Evolutionary conservation across 1,140 invertebrate genomes (phyloP).

Genomic region (Brachionus manjavacas): DNA sequence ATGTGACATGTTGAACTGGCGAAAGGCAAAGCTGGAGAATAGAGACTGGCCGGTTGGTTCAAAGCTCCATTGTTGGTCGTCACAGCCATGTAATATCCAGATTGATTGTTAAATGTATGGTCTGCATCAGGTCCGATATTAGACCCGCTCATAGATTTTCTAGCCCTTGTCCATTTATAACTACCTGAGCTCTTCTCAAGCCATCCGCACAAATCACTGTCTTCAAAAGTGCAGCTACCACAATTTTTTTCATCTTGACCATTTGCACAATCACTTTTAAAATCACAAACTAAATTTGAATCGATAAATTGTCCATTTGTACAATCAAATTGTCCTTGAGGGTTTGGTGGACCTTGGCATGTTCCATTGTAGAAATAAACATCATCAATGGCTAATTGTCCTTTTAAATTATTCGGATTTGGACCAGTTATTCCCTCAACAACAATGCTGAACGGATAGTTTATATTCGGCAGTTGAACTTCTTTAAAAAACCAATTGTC

Average conservation of each 20-base stretch:
- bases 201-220: slow-evolving; percentile 49
- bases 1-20: slow-evolving; percentile 63
- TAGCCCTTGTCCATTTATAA: slow-evolving; percentile 48
- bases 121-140: slow-evolving; percentile 45
- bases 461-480: neutral
- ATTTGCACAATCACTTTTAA: slow-evolving; percentile 49
- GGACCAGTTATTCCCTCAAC: slow-evolving; percentile 43
- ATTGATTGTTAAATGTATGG: slow-evolving; percentile 32
- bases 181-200: slow-evolving; percentile 50
- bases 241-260: slow-evolving; percentile 51
- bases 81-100: slow-evolving; percentile 32
- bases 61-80: neutral
- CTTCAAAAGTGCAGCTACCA: slow-evolving; percentile 53
- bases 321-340: slow-evolving; percentile 45
- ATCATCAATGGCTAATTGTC: slow-evolving; percentile 50
- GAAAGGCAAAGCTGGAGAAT: neutral
- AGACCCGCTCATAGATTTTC: neutral
- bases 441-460: neutral
- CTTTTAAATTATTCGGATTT: slow-evolving; percentile 43
- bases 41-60: slow-evolving; percentile 63
- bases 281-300: slow-evolving; percentile 50
- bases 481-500: neutral
- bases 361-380: slow-evolving; percentile 46
- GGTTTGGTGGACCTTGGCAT: slow-evolving; percentile 26
- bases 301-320: slow-evolving; percentile 43